phyloP scores from a whole-genome alignment of 2,113 vertebrate genomes.

The Austrofundulus limnaeus region DNA sequence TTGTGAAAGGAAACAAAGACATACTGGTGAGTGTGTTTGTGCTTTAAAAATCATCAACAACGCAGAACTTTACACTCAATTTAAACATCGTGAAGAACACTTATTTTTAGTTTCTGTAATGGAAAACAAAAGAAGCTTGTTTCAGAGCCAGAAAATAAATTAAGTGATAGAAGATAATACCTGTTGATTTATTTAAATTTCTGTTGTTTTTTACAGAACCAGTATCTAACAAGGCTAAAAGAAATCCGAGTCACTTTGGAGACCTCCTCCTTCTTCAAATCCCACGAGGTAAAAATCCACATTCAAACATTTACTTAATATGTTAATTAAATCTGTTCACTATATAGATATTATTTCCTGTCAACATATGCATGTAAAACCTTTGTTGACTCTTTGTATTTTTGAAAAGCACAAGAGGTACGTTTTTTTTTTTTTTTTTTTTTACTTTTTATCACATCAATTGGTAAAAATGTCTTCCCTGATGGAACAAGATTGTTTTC shows the following conservation, averaged over 20 bases:
- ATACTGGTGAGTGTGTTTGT: conserved; percentile 84
- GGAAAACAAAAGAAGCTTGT: too few species aligned
- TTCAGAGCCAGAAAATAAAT: too few species aligned
- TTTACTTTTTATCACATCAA: too few species aligned
- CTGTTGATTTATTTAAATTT: not conserved
- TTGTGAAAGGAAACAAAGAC: conserved; percentile 89
- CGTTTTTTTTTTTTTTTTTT: not conserved
- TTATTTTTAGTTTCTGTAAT: too few species aligned
- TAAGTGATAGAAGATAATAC: not conserved
- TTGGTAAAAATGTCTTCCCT: too few species aligned
- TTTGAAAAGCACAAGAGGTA: too few species aligned
- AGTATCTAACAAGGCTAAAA: conserved; percentile 87
- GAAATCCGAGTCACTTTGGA: conserved; percentile 87
- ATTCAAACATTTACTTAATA: not conserved
- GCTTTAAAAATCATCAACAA: too few species aligned
- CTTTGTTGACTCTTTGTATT: not conserved
- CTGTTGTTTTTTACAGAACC: conserved; percentile 69
- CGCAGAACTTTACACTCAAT: too few species aligned
- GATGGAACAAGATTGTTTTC: too few species aligned
- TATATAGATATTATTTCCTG: not conserved
- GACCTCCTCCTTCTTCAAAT: conserved; percentile 90
- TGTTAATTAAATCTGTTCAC: not conserved
- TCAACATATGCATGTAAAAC: not conserved
- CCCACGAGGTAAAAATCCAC: conserved; percentile 87
- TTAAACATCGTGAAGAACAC: too few species aligned